phyloP scores from a whole-genome alignment of 1,140 invertebrate genomes.

The Drosophila rufa region DNA sequence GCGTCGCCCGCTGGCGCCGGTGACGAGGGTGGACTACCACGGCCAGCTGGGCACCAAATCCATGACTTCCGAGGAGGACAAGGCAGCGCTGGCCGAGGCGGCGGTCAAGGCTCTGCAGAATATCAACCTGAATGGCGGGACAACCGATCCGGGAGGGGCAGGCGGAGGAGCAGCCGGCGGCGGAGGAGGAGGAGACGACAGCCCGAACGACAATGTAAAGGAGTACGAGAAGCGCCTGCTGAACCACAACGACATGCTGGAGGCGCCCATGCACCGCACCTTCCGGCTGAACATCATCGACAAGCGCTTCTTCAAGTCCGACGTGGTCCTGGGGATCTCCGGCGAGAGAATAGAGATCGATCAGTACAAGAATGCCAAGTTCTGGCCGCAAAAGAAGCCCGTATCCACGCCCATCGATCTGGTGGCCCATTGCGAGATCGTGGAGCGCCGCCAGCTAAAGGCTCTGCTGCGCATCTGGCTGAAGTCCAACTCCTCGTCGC shows the following conservation, averaged over 20 bases:
- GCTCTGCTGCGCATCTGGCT: slow-evolving; percentile 86
- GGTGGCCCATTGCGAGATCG: slow-evolving; percentile 94
- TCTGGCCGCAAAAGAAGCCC: slow-evolving; percentile 88
- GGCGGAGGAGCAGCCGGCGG: slow-evolving; percentile 8
- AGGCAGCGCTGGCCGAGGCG: slow-evolving; percentile 58
- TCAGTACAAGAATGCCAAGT: slow-evolving; percentile 89
- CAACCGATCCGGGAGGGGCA: slow-evolving; percentile 47
- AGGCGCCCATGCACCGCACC: slow-evolving; percentile 93
- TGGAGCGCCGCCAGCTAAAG: slow-evolving; percentile 88
- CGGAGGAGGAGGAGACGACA: slow-evolving; percentile 29
- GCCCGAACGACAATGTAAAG: slow-evolving; percentile 61
- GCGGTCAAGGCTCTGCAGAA: slow-evolving; percentile 61
- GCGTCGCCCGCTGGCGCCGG: slow-evolving; percentile 77
- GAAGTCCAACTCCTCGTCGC: slow-evolving; percentile 74
- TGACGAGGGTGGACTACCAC: slow-evolving; percentile 85
- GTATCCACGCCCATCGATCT: slow-evolving; percentile 91
- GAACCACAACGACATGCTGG: slow-evolving; percentile 90
- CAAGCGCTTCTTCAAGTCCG: slow-evolving; percentile 92
- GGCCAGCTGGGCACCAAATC: slow-evolving; percentile 74
- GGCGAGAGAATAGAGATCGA: slow-evolving; percentile 96
- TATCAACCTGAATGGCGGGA: slow-evolving; percentile 59
- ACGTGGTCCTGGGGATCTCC: slow-evolving; percentile 94
- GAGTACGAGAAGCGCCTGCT: slow-evolving; percentile 87
- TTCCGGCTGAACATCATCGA: slow-evolving; percentile 92
- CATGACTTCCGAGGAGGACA: slow-evolving; percentile 81